Evolutionary conservation across 1,140 invertebrate species (phyloP).

Genomic region (Armadillidium nasatum): DNA sequence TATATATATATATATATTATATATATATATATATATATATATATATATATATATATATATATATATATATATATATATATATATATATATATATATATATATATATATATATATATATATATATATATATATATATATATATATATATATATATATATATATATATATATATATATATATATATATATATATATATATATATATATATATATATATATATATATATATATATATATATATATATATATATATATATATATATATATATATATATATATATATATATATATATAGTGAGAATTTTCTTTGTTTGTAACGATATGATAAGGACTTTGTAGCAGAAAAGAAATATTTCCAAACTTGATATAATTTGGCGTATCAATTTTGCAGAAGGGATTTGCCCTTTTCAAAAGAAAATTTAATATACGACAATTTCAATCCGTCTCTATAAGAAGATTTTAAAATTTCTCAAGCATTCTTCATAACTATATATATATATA

Average conservation of each 20-base stretch:
- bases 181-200: conserved; percentile 10
- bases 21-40: conserved; percentile 14
- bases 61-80: conserved; percentile 15
- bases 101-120: conserved; percentile 15
- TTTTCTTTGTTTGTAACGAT: background rate
- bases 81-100: conserved; percentile 15
- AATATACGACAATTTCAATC: too few relatives aligned
- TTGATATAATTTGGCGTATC: background rate
- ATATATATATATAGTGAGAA: too few relatives aligned
- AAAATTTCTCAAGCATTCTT: too few relatives aligned
- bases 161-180: background rate
- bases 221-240: conserved; percentile 1
- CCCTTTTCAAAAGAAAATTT: background rate
- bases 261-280: too few relatives aligned
- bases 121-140: conserved; percentile 13
- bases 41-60: conserved; percentile 13
- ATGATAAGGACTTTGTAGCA: background rate
- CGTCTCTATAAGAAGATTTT: too few relatives aligned
- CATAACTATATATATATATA: too few relatives aligned
- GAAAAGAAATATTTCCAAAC: background rate
- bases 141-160: background rate
- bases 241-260: background rate
- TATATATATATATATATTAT: too few relatives aligned
- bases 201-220: conserved; percentile 13
- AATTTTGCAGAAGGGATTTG: background rate